Evolutionary conservation across 1,140 invertebrate species (phyloP), one percentile per base, ranked within the genome.

Genomic region (Macrobrachium nipponense): DNA sequence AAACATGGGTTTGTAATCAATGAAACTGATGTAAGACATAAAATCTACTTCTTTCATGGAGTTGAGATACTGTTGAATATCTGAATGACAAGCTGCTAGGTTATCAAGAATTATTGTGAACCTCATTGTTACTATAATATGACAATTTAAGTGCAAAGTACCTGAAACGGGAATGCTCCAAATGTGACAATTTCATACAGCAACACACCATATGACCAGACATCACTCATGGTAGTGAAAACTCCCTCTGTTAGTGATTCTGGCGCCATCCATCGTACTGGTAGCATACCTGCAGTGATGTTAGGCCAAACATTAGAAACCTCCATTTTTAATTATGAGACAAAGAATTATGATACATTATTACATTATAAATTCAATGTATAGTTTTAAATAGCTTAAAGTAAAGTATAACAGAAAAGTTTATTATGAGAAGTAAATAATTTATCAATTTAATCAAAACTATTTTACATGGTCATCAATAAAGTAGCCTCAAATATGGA

Each of bases 181-280:
- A 97, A 97, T 0, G 96, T 96, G 15, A 97, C 94, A 44, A 97
- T 95, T 90, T 97, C 96, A 90, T 95, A 97, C 0, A 97, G 91
- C 7, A 97, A 91, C 43, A 98, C 95, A 20, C 96, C 96, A 89
- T 94, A 97, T 20, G 95, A 95, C 96, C 96, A 97, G 27, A 97
- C 94, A 91, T 98, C 97, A 0, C 96, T 96, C 10, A 94, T 94
- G 14, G 95, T 93, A 14, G 95, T 96, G 90, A 97, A 97, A 17
- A 96, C 92, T 20, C 96, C 96, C 15, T 95, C 91, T 0, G 92
- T 93, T 5, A 97, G 90, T 73, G 95, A 95, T 91, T 97, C 96
- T 0, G 96, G 96, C 1, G 96, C 94, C 97, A 98, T 98, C 97
- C 97, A 98, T 89, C 97, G 92, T n/a, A 99, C 96, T 0, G 97